A percentile compares a stretch with the other conserved stretches of the same genome.
Evolutionary conservation across 2,113 vertebrate genomes (phyloP).

Genomic region (Mola mola): DNA sequence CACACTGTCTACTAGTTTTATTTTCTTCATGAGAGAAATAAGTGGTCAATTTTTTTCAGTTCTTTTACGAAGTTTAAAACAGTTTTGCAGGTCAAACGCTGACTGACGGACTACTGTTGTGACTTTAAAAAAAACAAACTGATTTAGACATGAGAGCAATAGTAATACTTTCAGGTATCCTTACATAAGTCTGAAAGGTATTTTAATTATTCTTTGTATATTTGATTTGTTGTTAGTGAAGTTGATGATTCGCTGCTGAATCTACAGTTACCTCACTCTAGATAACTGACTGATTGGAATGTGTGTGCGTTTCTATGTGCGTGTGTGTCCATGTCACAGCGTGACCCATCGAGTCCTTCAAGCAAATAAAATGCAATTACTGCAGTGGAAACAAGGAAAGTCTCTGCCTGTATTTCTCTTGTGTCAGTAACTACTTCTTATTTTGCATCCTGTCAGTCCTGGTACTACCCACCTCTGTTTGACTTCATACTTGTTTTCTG

Average conservation of each 20-base stretch:
- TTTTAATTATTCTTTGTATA: not conserved
- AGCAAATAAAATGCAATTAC: conserved; percentile 58
- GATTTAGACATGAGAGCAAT: too few relatives aligned
- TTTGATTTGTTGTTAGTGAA: too few relatives aligned
- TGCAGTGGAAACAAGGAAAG: conserved; percentile 39
- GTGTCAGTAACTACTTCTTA: conserved; percentile 20
- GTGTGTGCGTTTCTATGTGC: conserved; percentile 10
- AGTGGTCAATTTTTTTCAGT: too few relatives aligned
- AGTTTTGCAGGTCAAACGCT: too few relatives aligned
- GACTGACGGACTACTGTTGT: too few relatives aligned
- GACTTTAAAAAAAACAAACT: too few relatives aligned
- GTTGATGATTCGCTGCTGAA: conserved; percentile 10
- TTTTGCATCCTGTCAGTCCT: too few relatives aligned
- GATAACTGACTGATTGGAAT: conserved; percentile 37
- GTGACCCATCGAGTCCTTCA: conserved; percentile 60
- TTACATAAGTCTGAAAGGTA: not conserved
- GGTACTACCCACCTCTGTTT: not conserved
- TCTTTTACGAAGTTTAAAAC: too few relatives aligned
- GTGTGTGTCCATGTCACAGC: conserved; percentile 51
- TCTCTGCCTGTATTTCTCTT: conserved; percentile 8
- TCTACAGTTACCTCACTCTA: conserved; percentile 20
- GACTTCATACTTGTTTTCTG: not conserved
- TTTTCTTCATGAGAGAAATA: too few relatives aligned
- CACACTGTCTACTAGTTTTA: too few relatives aligned
- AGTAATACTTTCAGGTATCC: too few relatives aligned